Percentiles rank a stretch among this genome's conserved stretches.
Conservation (phyloP, 2,113 vertebrate genomes). For the Centropus unirufus region DNA sequence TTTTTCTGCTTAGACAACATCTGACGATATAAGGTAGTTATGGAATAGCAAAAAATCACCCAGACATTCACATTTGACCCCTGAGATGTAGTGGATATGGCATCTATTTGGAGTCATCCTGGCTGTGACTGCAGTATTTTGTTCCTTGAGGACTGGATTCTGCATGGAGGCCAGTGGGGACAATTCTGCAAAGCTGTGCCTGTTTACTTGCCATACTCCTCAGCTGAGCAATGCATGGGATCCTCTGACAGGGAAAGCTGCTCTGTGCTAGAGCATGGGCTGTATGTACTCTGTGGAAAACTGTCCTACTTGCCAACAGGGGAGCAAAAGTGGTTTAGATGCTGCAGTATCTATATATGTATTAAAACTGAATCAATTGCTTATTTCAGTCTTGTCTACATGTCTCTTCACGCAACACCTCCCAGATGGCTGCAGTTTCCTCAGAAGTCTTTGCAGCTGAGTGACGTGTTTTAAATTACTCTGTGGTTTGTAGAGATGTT, state of each 20-base stretch:
- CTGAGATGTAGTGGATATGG: background rate
- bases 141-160: background rate
- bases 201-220: background rate
- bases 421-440: background rate
- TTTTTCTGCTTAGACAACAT: background rate
- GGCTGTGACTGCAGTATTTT: background rate
- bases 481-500: conserved; percentile 36
- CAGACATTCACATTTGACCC: background rate
- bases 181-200: background rate
- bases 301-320: background rate
- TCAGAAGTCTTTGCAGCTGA: conserved; percentile 19
- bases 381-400: background rate
- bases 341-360: background rate
- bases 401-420: background rate
- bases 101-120: background rate
- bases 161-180: background rate
- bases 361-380: background rate
- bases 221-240: background rate
- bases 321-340: background rate
- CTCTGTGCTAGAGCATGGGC: background rate
- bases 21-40: background rate
- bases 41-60: background rate
- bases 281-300: background rate
- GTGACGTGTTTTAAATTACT: background rate
- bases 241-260: background rate